Evolutionary conservation across 2,113 vertebrate species (phyloP).

Genomic region (Myrmecophaga tridactyla): DNA sequence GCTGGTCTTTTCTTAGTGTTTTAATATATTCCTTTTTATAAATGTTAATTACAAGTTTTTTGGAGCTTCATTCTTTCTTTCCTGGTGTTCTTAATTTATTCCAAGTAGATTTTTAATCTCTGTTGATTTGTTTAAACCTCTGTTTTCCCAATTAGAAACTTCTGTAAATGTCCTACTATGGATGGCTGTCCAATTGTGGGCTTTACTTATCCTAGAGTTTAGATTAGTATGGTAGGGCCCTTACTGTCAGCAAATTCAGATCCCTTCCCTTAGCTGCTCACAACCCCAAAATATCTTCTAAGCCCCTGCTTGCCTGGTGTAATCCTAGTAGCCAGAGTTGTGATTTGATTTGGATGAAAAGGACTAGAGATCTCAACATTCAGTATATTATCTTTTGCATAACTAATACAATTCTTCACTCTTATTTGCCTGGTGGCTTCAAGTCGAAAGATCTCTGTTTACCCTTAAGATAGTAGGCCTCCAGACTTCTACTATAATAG

Average conservation of each 20-base stretch:
- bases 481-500: background rate
- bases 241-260: background rate
- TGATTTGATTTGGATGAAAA: background rate
- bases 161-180: background rate
- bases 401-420: background rate
- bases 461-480: background rate
- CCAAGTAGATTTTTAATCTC: background rate
- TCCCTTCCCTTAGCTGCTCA: background rate
- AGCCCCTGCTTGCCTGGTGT: background rate
- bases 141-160: background rate
- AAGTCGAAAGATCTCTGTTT: background rate
- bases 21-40: background rate
- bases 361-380: background rate
- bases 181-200: background rate
- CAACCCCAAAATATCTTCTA: background rate
- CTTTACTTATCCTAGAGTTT: background rate
- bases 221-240: background rate
- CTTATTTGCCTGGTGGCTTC: background rate
- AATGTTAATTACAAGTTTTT: background rate
- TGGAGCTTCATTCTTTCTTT: background rate
- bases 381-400: background rate
- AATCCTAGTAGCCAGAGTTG: background rate
- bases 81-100: background rate
- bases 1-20: background rate
- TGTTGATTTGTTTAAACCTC: background rate